Percentiles rank a stretch among this genome's conserved stretches.
These are phyloP conservation scores for Ooceraea biroi DNA, from an alignment of 1,140 invertebrate genomes.

Conservation along the genomic window DNA sequence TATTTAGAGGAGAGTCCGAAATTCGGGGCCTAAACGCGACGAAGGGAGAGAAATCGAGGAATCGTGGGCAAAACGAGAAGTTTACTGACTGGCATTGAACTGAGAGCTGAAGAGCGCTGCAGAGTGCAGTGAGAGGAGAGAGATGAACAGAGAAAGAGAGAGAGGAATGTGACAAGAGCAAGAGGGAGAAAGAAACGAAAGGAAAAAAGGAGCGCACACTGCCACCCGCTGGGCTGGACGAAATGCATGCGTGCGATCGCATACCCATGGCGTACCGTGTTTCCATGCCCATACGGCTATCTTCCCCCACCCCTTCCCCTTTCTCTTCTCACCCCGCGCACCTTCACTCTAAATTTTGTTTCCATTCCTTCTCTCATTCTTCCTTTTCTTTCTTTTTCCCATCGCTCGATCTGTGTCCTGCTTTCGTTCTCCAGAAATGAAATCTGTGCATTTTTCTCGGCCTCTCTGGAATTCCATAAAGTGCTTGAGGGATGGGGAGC, in stretches of 20 bases:
- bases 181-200: constrained; percentile 51
- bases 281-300: constrained; percentile 70
- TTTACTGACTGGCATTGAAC: constrained; percentile 68
- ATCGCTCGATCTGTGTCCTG: constrained; percentile 24
- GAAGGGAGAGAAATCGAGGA: constrained; percentile 48
- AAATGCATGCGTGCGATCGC: constrained; percentile 82
- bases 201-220: constrained; percentile 71
- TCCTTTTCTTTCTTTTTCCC: constrained; percentile 19
- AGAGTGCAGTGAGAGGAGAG: constrained; percentile 29
- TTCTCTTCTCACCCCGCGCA: constrained; percentile 27
- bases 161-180: constrained; percentile 24
- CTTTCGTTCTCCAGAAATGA: constrained; percentile 64
- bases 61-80: constrained; percentile 70
- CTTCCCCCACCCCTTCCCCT: constrained; percentile 13
- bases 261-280: constrained; percentile 75
- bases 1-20: constrained; percentile 80
- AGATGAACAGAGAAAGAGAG: constrained; percentile 27
- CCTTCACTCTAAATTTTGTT: constrained; percentile 61
- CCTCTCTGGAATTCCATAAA: constrained; percentile 73
- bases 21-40: constrained; percentile 76
- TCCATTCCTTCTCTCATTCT: constrained; percentile 16
- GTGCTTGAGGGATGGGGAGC: background rate
- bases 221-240: constrained; percentile 83
- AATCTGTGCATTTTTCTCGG: constrained; percentile 80
- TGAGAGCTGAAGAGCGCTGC: constrained; percentile 34